A percentile compares a stretch with the other conserved stretches of the same genome.
These are phyloP conservation scores for Lepidotrigona ventralis DNA, from an alignment of 1,140 invertebrate genomes.

Conservation along the genomic window DNA sequence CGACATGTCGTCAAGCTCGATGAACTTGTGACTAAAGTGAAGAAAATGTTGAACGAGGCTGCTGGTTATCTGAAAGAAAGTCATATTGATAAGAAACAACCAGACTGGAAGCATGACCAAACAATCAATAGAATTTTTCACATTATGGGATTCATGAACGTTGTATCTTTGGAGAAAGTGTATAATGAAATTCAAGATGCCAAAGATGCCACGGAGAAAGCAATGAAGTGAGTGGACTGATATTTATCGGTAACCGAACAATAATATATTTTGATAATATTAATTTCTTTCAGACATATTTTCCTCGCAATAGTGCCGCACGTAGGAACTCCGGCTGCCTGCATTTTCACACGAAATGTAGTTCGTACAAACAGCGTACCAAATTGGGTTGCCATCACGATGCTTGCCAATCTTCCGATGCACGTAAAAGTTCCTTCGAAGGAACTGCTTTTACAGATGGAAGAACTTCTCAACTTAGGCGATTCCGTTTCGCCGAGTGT, in stretches of 20 bases:
- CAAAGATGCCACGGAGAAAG: conserved; percentile 41
- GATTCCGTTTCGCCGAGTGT: conserved; percentile 56
- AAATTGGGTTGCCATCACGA: conserved; percentile 58
- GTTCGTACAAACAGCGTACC: conserved; percentile 67
- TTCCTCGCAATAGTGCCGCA: conserved; percentile 75
- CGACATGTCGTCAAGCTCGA: conserved; percentile 67
- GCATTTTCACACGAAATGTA: conserved; percentile 71
- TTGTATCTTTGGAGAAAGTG: conserved; percentile 67
- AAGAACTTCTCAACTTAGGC: conserved; percentile 65
- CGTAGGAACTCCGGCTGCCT: conserved; percentile 74
- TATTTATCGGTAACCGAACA: neutral
- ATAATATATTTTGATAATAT: neutral
- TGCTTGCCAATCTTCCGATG: conserved; percentile 73
- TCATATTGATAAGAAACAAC: conserved; percentile 70
- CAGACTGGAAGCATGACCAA: conserved; percentile 72
- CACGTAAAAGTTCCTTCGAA: conserved; percentile 70
- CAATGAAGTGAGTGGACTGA: conserved; percentile 49
- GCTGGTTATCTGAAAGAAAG: conserved; percentile 73
- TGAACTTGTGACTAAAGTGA: conserved; percentile 64
- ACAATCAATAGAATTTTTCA: conserved; percentile 71
- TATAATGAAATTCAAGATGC: conserved; percentile 60
- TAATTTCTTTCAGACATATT: conserved; percentile 65
- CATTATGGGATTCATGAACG: conserved; percentile 69
- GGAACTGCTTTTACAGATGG: conserved; percentile 71
- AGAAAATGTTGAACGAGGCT: conserved; percentile 70